These are phyloP conservation scores for Pteropus alecto DNA, from an alignment of 2,113 vertebrate species.

Conservation along the genomic window DNA sequence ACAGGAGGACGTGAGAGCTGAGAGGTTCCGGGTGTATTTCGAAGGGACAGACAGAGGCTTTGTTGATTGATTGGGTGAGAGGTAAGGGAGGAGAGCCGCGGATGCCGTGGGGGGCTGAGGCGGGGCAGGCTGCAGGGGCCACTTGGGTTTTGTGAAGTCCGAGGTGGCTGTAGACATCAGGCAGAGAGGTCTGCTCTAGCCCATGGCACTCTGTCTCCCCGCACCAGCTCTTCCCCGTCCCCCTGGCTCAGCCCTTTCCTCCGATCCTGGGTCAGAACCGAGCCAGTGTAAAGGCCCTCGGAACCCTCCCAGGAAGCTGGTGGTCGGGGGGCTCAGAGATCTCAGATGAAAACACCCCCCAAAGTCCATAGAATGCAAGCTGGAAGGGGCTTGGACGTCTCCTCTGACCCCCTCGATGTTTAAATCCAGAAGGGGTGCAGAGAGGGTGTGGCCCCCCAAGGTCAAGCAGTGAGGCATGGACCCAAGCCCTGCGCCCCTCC, in stretches of 20 bases:
- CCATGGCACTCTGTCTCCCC: neutral
- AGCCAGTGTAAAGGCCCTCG: neutral
- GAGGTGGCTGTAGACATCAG: neutral
- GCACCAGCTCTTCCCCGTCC: neutral
- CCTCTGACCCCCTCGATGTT: neutral
- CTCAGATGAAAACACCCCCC: neutral
- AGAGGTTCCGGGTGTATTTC: neutral
- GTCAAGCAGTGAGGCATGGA: rapidly evolving
- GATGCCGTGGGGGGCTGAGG: neutral
- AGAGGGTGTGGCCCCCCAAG: neutral
- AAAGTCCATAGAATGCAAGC: rapidly evolving
- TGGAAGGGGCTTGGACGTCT: neutral
- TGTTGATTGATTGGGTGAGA: neutral
- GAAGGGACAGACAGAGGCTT: neutral
- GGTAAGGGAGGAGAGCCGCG: too few species aligned
- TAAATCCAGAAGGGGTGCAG: neutral
- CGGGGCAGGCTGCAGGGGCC: neutral
- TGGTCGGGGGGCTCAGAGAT: neutral
- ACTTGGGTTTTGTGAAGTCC: too few species aligned
- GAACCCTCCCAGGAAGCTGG: neutral
- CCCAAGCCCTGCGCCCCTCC: neutral
- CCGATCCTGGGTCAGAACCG: neutral
- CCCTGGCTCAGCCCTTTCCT: neutral
- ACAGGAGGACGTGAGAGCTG: neutral
- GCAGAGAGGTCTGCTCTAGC: neutral